Percentiles rank a stretch among this genome's conserved stretches.
Conservation (phyloP, 2,888 invertebrate species). For the Melitaea athalia region DNA sequence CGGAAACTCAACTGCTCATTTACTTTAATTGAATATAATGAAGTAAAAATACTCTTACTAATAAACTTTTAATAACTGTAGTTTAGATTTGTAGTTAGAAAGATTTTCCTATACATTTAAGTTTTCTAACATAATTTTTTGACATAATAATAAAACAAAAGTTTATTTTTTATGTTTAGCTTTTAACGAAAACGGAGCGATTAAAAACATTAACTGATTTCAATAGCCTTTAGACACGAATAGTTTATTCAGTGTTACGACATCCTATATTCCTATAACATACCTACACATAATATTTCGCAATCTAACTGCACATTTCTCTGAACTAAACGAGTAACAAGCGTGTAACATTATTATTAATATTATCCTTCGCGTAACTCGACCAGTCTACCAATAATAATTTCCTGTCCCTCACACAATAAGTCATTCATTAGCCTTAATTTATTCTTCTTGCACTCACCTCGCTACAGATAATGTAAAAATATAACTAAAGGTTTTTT, state of each 20-base stretch:
- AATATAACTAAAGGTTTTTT: conserved; percentile 41
- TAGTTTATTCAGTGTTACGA: neutral
- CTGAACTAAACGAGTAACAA: conserved; percentile 25
- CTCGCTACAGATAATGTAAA: conserved; percentile 58
- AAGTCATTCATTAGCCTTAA: conserved; percentile 81
- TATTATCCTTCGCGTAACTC: conserved; percentile 48
- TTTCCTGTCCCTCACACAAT: conserved; percentile 77
- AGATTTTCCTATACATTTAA: no score
- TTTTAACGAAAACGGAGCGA: neutral
- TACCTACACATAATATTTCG: conserved; percentile 23
- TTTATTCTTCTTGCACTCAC: conserved; percentile 77
- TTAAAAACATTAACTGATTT: neutral
- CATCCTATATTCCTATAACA: conserved; percentile 11
- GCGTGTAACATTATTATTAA: conserved; percentile 17
- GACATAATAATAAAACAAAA: no score
- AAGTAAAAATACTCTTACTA: no score
- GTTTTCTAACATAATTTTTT: no score
- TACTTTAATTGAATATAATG: no score
- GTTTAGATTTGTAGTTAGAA: no score
- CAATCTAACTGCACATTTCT: conserved; percentile 22
- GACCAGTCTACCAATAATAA: conserved; percentile 70
- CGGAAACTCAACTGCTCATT: no score
- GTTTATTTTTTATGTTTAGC: no score
- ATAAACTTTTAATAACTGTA: no score
- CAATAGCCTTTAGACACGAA: neutral